Base-by-base conservation (phyloP, 2,888 invertebrate genomes). In the Cylloceria caligata region DNA sequence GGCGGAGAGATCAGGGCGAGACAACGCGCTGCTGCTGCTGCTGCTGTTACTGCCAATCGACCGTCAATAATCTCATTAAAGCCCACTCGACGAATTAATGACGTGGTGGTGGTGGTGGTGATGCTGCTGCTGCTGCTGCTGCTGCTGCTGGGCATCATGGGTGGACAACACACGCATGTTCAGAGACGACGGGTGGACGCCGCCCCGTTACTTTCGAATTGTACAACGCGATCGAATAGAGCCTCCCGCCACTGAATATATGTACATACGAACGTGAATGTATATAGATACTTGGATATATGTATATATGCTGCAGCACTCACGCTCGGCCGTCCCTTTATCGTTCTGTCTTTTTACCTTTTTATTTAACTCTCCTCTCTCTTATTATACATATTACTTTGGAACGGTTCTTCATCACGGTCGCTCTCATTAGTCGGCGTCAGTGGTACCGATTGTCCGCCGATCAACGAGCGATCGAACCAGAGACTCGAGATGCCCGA, bases 341-440 rank as follows among this genome's bases (percentile, higher is more conserved):
- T 82, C 74, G 57, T 65, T 39, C 34, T 42, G 42, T 34, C 19
- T 30, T 67, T 34, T 11, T 69, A 49, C 36, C 47, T 30, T 9
- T 39, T 30, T 47, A 65, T 49, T 42, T 39, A n/a, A 65, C 49
- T 27, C 42, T 55, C 60, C 73, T 69, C 24, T 64, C 57, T 65
- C 78, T 73, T 72, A 79, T 76, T 64, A 80, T 81, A 81, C 78
- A 62, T 73, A 68, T 78, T 81, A 79, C 74, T 69, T 36, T 75
- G 57, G 45, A 67, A 79, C 76, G 76, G 76, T 80, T 84, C 84
- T 89, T 88, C 88, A 89, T 89, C 87, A 86, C 85, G 77, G 84
- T 84, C 76, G 85, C 85, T 83, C 87, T 89, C 89, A 89, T 89
- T 89, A 88, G 88, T 87, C 88, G 87, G 87, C 88, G 88, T 89